Base-by-base conservation (phyloP, 2,797 vertebrate species). In the Fringilla coelebs region DNA sequence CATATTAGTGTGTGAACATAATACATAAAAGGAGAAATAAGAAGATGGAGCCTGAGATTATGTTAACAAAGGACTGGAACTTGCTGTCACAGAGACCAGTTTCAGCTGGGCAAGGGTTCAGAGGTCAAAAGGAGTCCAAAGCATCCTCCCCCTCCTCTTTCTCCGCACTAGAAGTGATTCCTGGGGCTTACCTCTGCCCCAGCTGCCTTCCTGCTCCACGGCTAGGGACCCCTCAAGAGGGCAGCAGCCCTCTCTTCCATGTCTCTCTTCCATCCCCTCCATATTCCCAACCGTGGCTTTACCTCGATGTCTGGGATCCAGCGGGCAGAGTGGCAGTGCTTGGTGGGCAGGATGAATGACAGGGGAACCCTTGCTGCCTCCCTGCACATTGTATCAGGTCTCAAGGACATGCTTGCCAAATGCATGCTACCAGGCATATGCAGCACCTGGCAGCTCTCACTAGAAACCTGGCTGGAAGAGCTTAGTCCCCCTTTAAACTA, bases 281-380 rank as follows among this genome's bases (percentile, higher is more conserved):
- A 0, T 28, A 48, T 1, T 7, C 7, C 10, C 0, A 1, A 14
- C 65, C 31, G 29, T 13, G 32, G 46, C 60, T 88, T 70, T 24
- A 77, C 32, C 36, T 25, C 1, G 0, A 5, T 7, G 29, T 19
- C 51, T 54, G n/a, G 21, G 58, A 61, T 34, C 38, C 62, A 54
- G 45, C 2, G 0, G 2, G 24, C 20, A 73, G 40, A 72, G 51
- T 0, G 2, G 40, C 16, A 17, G 19, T 68, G 49, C 52, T 12
- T 31, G 45, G n/a, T 43, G 62, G 32, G 58, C 51, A 54, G 38
- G 26, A 76, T n/a, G 34, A 46, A 46, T 11, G 6, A 1, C 40
- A 21, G 12, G n/a, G 20, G 43, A 94, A 65, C 28, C 60, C 70
- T 65, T 45, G 43, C 74, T 84, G 57, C 17, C 22, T 67, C 46